A percentile compares a stretch with the other conserved stretches of the same genome.
Evolutionary conservation across 2,797 vertebrate species (phyloP).

Genomic region (Eleutherodactylus coqui): DNA sequence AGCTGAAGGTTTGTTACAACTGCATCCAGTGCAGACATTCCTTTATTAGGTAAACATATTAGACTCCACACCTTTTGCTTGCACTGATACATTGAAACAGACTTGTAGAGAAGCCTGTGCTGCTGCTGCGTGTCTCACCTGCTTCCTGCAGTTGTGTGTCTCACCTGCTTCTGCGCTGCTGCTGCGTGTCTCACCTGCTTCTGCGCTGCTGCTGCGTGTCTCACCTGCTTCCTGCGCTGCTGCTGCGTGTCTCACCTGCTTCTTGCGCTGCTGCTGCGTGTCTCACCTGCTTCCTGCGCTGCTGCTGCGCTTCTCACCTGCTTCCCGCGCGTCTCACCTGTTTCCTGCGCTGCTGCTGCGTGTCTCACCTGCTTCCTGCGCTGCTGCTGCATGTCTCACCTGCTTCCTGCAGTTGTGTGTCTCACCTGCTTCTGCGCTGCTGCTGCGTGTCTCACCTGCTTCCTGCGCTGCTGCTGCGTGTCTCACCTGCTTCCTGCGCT

Average conservation of each 20-base stretch:
- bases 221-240: too few relatives aligned
- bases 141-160: too few relatives aligned
- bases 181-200: slow-evolving; percentile 64
- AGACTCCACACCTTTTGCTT: too few relatives aligned
- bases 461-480: slow-evolving; percentile 55
- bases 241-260: slow-evolving; percentile 62
- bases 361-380: slow-evolving; percentile 66
- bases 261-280: slow-evolving; percentile 55
- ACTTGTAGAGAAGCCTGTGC: too few relatives aligned
- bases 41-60: too few relatives aligned
- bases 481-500: too few relatives aligned
- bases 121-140: slow-evolving; percentile 61
- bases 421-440: too few relatives aligned
- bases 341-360: background rate
- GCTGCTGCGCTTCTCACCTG: slow-evolving; percentile 61
- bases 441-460: slow-evolving; percentile 63
- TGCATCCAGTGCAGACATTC: background rate
- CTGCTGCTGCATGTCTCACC: slow-evolving; percentile 61
- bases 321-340: slow-evolving; percentile 63
- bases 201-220: slow-evolving; percentile 37
- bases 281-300: too few relatives aligned
- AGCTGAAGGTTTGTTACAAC: too few relatives aligned
- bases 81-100: slow-evolving; percentile 13
- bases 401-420: slow-evolving; percentile 72
- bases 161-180: too few relatives aligned